Base-by-base conservation (phyloP, 2,113 vertebrate species). In the Ochotona princeps region DNA sequence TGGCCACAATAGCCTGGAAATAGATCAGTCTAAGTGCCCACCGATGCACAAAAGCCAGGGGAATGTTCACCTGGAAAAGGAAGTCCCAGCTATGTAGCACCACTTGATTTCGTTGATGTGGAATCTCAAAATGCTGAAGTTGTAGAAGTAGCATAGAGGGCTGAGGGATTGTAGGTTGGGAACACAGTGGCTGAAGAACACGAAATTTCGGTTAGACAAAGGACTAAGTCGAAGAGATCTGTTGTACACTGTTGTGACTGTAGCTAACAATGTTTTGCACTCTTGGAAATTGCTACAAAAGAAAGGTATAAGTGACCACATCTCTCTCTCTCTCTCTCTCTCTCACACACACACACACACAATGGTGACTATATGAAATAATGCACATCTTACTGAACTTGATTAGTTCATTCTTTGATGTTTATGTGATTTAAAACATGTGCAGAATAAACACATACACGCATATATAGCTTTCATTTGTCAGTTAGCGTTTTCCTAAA, bases 61-160 rank as follows among this genome's bases (percentile, higher is more conserved):
- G 38, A 44, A 44, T 44, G 38, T 6, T 44, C 38, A 3, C 38
- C 38, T 44, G 38, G 38, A 44, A 44, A 44, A 44, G 38, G 5
- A 21, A 60, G 21, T 21, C 5, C 26, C 14, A 87, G 11, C 38
- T 30, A 69, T 35, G 8, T 21, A n/a, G 21, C 69, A 15, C 15
- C 2, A 4, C 0, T 0, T n/a, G 7, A 60, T 82, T 14, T 60
- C 47, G 25, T 2, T 44, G 17, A 21, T 2, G 1, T 28, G 23
- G 26, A 21, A 35, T 76, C 12, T n/a, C 30, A 69, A 26, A 35
- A 17, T 26, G 2, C 49, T 44, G 49, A 18, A n/a, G n/a, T 82
- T 7, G 6, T 14, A 23, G 49, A 67, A 80, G 20, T 11, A 85
- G 23, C 38, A 63, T n/a, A 60, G 7, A 18, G 23, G 0, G 2